Base-by-base conservation (phyloP, 2,113 vertebrate species). In the Mus musculus region DNA sequence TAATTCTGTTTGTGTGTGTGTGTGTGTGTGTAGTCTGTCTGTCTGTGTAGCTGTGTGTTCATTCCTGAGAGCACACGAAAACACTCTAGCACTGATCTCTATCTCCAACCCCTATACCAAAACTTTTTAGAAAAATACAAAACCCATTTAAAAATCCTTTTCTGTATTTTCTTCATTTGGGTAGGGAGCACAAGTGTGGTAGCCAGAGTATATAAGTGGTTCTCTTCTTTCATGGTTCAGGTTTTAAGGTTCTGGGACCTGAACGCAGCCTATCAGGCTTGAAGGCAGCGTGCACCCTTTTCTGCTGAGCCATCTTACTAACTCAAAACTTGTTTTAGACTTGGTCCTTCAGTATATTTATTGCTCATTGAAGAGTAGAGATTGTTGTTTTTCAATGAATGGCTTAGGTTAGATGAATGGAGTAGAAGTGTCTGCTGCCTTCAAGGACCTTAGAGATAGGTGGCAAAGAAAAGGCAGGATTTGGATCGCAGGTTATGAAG, bases 311-410 rank as follows among this genome's bases (percentile, higher is more conserved):
- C 77, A 56, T 78, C 49, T 80, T 4, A 56, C 46, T 30, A 56
- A 33, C 49, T 54, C 19, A 87, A 71, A 96, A 81, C 52, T 28
- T 7, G 22, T 90, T 90, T 88, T 46, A 30, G 24, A 71, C 13
- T 42, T 46, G 3, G 6, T 88, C 87, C 78, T 95, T 91, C 80
- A 1, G 28, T 63, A 20, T 91, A 61, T 30, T 86, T 94, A 46
- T n/a, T 93, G n/a, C 95, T 96, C 28, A n/a, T 7, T 54, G 20
- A 84, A 59, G 26, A 52, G 75, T 90, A 87, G 30, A 97, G 81
- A 67, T 90, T 22, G n/a, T 28, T 36, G 26, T 87, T 65, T 96
- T 97, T 89, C 39, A 97, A 36, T 63, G 90, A 42, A 84, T 84
- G 12, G 80, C 28, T 95, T 88, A 67, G 17, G 59, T 88, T 84